These are phyloP conservation scores for Elmis aenea DNA, from an alignment of 2,888 invertebrate genomes.

Conservation along the genomic window DNA sequence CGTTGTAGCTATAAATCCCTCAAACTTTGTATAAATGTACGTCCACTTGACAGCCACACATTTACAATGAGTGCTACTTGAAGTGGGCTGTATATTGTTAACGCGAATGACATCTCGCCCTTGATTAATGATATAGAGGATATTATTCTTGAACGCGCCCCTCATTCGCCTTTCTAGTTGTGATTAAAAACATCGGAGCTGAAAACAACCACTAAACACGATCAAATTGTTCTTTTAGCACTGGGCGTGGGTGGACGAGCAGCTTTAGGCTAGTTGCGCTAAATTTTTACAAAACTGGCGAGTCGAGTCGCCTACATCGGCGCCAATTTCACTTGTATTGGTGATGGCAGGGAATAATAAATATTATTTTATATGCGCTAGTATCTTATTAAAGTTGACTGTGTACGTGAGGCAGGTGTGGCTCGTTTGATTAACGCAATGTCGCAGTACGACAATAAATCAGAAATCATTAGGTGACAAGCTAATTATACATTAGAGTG, in stretches of 20 bases:
- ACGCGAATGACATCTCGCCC: conserved; percentile 27
- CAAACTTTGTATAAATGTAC: too few species aligned
- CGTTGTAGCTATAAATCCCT: too few species aligned
- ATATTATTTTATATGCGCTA: conserved; percentile 11
- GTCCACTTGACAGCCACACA: conserved; percentile 27
- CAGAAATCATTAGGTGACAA: conserved; percentile 39
- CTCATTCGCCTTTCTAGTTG: conserved; percentile 21
- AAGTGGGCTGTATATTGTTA: conserved; percentile 31
- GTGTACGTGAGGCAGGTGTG: conserved; percentile 33
- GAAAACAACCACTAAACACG: conserved; percentile 23
- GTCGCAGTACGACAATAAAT: conserved; percentile 34
- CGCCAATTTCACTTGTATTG: conserved; percentile 10
- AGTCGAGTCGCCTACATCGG: conserved; percentile 10
- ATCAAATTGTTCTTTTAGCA: conserved; percentile 21
- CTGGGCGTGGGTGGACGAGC: conserved; percentile 12
- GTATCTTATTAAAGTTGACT: too few species aligned
- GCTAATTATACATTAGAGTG: conserved; percentile 35
- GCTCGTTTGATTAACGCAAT: conserved; percentile 31
- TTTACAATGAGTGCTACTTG: conserved; percentile 29
- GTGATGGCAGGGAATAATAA: conserved; percentile 10
- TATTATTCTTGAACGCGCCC: conserved; percentile 29
- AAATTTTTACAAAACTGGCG: conserved; percentile 12
- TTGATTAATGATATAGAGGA: conserved; percentile 30
- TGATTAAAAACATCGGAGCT: conserved; percentile 22
- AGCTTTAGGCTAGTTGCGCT: conserved; percentile 8